phyloP scores from a whole-genome alignment of 2,113 vertebrate species.

The Suncus etruscus region DNA sequence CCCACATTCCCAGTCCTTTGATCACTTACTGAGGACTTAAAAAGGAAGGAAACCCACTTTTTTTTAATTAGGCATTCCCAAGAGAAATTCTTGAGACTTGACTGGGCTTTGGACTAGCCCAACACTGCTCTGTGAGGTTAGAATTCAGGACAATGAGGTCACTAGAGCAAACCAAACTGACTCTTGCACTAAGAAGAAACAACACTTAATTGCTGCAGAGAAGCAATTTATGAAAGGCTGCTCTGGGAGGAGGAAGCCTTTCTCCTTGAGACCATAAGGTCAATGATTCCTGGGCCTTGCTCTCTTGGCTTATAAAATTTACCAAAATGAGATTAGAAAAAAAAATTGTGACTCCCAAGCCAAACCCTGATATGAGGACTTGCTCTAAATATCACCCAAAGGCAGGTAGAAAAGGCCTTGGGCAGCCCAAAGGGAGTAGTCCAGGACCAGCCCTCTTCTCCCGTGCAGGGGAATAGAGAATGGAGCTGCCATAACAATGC shows the following conservation, averaged over 20 bases:
- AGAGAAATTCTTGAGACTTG: conserved; percentile 47
- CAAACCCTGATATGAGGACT: not conserved
- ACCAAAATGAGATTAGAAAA: not conserved
- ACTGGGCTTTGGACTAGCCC: conserved; percentile 17
- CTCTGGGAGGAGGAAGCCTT: conserved; percentile 40
- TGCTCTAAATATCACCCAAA: not conserved
- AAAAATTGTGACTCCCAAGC: not conserved
- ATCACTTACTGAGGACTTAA: conserved; percentile 40
- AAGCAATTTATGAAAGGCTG: not conserved
- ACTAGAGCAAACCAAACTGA: conserved; percentile 21
- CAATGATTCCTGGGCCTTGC: conserved; percentile 63
- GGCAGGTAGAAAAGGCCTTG: not conserved
- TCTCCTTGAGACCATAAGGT: not conserved
- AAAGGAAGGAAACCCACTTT: conserved; percentile 55
- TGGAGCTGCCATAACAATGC: not conserved
- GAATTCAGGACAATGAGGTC: not conserved
- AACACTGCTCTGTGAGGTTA: not conserved
- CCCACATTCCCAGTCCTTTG: conserved; percentile 54
- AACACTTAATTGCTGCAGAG: not conserved
- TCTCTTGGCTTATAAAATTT: not conserved
- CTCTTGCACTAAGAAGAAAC: conserved; percentile 56
- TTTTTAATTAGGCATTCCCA: conserved; percentile 26
- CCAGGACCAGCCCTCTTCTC: no score
- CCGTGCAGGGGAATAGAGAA: not conserved
- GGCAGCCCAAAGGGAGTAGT: not conserved